Evolutionary conservation across 2,888 invertebrate genomes (phyloP).

Genomic region (Chelonus formosanus): DNA sequence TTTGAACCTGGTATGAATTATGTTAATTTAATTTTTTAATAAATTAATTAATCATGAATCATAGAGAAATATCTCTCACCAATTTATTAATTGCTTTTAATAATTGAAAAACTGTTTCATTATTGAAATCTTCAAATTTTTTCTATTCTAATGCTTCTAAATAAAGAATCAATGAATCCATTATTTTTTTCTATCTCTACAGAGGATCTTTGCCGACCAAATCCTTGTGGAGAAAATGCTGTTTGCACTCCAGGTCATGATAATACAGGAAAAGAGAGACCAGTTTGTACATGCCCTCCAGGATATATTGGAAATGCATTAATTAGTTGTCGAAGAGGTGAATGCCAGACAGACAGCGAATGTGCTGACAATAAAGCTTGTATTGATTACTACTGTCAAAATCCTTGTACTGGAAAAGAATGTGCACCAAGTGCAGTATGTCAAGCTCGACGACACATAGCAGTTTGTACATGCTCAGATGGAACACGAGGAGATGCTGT

Average conservation of each 20-base stretch:
- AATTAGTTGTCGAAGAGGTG: constrained; percentile 77
- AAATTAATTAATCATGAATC: no score
- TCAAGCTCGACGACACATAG: constrained; percentile 78
- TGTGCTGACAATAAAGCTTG: constrained; percentile 81
- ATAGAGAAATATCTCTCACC: no score
- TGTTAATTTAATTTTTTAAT: constrained; percentile 17
- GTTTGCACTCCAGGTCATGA: constrained; percentile 86
- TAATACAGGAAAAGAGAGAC: constrained; percentile 80
- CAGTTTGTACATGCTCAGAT: constrained; percentile 82
- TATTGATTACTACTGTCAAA: constrained; percentile 74
- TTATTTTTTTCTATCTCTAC: constrained; percentile 71
- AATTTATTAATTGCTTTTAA: no score
- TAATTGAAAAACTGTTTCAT: no score
- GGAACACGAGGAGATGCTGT: constrained; percentile 73
- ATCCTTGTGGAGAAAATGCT: constrained; percentile 85
- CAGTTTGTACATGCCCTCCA: constrained; percentile 83
- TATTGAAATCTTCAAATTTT: no score
- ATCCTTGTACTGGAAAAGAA: constrained; percentile 78
- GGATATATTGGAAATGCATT: constrained; percentile 84
- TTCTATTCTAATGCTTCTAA: no score
- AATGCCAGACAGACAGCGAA: constrained; percentile 80
- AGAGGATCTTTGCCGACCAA: constrained; percentile 86
- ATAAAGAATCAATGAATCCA: no score
- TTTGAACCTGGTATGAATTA: constrained; percentile 75
- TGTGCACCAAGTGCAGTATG: constrained; percentile 82